Conservation (phyloP, 1,140 invertebrate species). For the Orchestia grillus region DNA sequence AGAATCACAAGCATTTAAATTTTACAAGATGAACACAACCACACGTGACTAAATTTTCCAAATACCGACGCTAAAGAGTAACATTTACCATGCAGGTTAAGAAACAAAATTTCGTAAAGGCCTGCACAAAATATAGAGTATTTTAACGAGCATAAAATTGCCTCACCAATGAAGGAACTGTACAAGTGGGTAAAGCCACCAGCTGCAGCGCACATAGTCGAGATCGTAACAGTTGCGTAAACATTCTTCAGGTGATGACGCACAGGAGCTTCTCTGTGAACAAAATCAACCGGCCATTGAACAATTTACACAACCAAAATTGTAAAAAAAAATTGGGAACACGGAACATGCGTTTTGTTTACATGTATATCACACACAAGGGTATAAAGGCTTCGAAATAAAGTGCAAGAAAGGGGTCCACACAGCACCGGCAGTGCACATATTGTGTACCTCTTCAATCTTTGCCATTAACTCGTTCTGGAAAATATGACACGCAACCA, state of each 20-base stretch:
- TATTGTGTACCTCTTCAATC: too few relatives aligned
- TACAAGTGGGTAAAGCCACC: conserved; percentile 87
- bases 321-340: neutral
- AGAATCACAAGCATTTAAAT: too few relatives aligned
- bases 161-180: conserved; percentile 76
- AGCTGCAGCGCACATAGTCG: conserved; percentile 82
- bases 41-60: too few relatives aligned
- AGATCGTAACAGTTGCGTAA: conserved; percentile 88
- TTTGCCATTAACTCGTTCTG: too few relatives aligned
- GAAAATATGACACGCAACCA: too few relatives aligned
- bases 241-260: conserved; percentile 94
- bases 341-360: neutral
- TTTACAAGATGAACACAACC: too few relatives aligned
- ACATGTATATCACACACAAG: neutral
- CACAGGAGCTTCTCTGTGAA: conserved; percentile 80
- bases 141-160: neutral
- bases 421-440: too few relatives aligned
- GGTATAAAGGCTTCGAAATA: too few relatives aligned
- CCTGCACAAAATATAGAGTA: neutral
- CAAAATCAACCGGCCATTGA: neutral
- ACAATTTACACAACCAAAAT: neutral
- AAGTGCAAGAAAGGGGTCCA: too few relatives aligned
- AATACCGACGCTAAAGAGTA: too few relatives aligned
- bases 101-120: neutral
- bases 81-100: neutral